Conservation (phyloP, 2,888 invertebrate genomes). For the Rosalia funebris region DNA sequence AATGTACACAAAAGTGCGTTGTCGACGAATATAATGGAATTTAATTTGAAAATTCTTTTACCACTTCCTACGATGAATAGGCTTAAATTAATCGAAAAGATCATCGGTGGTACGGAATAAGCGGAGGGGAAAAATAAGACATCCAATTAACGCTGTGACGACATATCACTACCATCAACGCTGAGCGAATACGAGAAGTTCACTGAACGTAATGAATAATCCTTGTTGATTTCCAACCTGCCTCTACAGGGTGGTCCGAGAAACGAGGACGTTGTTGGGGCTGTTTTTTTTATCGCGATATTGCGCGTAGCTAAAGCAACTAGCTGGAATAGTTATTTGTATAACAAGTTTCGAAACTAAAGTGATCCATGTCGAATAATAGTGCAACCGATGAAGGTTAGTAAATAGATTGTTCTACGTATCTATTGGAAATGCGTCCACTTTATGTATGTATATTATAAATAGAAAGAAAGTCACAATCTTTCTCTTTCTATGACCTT, state of each 20-base stretch:
- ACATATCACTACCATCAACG: slow-evolving; percentile 44
- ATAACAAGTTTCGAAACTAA: no score
- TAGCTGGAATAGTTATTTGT: no score
- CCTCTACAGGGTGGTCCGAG: slow-evolving; percentile 6
- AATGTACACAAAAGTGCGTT: not conserved
- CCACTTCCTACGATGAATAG: slow-evolving; percentile 21
- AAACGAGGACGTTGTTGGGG: no score
- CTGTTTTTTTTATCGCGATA: no score
- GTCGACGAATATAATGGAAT: slow-evolving; percentile 10
- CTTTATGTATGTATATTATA: no score
- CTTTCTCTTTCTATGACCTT: no score
- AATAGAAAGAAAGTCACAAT: no score
- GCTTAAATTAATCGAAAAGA: slow-evolving; percentile 26
- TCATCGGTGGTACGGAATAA: slow-evolving; percentile 14
- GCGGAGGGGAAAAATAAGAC: slow-evolving; percentile 40
- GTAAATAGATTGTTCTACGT: no score
- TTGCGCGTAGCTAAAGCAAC: no score
- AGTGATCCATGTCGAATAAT: no score
- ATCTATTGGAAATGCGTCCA: no score
- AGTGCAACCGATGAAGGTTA: no score
- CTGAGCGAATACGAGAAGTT: slow-evolving; percentile 34
- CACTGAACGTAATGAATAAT: slow-evolving; percentile 45
- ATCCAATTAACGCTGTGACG: slow-evolving; percentile 46
- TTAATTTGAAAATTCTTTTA: slow-evolving; percentile 12
- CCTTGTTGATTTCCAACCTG: slow-evolving; percentile 23